Base-by-base conservation (phyloP, 2,888 invertebrate genomes). In the Scrobipalpa costella region DNA sequence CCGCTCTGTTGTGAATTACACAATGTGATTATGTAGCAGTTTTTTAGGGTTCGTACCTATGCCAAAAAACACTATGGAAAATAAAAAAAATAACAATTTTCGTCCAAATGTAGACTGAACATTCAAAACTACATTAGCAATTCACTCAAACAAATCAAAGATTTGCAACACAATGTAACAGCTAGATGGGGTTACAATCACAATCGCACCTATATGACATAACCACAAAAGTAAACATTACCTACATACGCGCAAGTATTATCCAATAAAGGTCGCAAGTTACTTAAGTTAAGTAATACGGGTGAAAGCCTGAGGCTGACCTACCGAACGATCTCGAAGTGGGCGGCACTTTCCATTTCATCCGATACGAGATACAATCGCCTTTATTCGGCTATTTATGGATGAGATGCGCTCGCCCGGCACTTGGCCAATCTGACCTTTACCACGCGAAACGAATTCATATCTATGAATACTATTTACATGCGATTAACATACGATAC, bases 331-430 rank as follows among this genome's bases (percentile, higher is more conserved):
- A 75, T 65, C 67, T 68, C 61, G 62, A 62, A 69, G 81, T 81
- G 74, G 81, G 80, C 72, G 80, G 71, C 70, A 86, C 88, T 89
- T 86, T 90, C 86, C 77, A 80, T 88, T 88, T 79, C 73, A 49
- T 40, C 69, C n/a, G 13, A 55, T 34, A 55, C 55, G 34, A 55
- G 33, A 55, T 34, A 55, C 55, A 55, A 55, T 55, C 33, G 27
- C 15, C 55, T 34, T 55, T 55, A 55, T 34, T 17, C 55, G 15
- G 55, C 55, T 34, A 61, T 63, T 58, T 65, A 65, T 70, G 66
- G 17, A 27, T 61, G 17, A 17, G 66, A 67, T 66, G 65, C 69
- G 70, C 65, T 64, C 60, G 71, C 69, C 69, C 13, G 59, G n/a
- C 15, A 58, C 58, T 70, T 70, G 68, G 61, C 64, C 57, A 70